These are phyloP conservation scores for Brachyhypopomus occidentalis DNA, from an alignment of 2,113 vertebrate species.

Conservation along the genomic window DNA sequence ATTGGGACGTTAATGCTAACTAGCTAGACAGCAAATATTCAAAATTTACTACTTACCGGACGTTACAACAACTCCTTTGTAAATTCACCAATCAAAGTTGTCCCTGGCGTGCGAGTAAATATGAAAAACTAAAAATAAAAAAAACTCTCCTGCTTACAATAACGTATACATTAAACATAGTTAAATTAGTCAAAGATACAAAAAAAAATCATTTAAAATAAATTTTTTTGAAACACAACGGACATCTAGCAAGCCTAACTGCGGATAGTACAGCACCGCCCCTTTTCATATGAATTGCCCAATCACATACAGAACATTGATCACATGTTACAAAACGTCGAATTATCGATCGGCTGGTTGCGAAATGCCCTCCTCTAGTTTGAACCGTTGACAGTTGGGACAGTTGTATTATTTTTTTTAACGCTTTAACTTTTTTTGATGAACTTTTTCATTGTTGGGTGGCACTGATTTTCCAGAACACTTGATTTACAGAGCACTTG, in stretches of 20 bases:
- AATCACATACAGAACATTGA: constrained; percentile 49
- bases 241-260: constrained; percentile 23
- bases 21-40: constrained; percentile 20
- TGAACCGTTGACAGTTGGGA: not conserved
- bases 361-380: not conserved
- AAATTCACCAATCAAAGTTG: constrained; percentile 10
- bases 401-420: too few species aligned
- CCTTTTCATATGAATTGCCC: constrained; percentile 70
- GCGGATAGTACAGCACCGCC: not conserved
- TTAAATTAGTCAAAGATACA: not conserved
- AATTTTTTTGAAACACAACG: not conserved
- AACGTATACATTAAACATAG: not conserved
- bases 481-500: too few species aligned
- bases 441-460: too few species aligned
- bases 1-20: not conserved
- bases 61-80: constrained; percentile 15
- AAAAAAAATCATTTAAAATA: not conserved
- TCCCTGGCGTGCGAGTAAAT: not conserved
- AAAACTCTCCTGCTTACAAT: too few species aligned
- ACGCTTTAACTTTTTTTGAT: too few species aligned
- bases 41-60: constrained; percentile 55
- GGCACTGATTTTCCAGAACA: too few species aligned
- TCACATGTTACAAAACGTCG: constrained; percentile 55
- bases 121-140: not conserved
- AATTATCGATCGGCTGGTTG: constrained; percentile 11